Evolutionary conservation across 2,113 vertebrate species (phyloP).

Genomic region (Erythrolamprus reginae): DNA sequence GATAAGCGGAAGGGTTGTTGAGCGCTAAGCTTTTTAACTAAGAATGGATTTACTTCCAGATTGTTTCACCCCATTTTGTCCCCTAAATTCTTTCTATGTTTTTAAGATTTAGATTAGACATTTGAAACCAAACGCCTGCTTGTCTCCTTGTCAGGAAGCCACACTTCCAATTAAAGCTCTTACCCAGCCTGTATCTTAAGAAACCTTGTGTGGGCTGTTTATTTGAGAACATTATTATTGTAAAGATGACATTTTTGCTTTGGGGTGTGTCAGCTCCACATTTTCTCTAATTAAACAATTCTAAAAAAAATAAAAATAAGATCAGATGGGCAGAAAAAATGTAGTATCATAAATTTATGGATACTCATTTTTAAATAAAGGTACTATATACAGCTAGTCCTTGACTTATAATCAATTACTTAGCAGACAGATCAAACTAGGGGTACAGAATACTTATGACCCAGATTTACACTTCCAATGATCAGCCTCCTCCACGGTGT

Average conservation of each 20-base stretch:
- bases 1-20: not conserved
- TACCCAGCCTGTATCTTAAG: not conserved
- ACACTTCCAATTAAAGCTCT: not conserved
- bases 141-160: not conserved
- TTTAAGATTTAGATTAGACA: not conserved
- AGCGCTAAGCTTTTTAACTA: not conserved
- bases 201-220: not conserved
- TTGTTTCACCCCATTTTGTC: not conserved
- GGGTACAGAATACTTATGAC: not conserved
- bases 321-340: not conserved
- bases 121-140: not conserved
- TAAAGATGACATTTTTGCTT: not conserved
- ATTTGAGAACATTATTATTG: not conserved
- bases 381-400: not conserved
- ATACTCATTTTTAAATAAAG: not conserved
- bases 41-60: not conserved
- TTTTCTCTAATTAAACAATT: not conserved
- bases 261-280: not conserved
- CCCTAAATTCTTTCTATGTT: not conserved
- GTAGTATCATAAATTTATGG: not conserved
- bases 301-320: not conserved
- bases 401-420: not conserved
- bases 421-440: not conserved
- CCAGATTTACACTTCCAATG: not conserved
- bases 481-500: not conserved